These are phyloP conservation scores for Ceratotherium simum DNA, from an alignment of 2,113 vertebrate species.

Conservation along the genomic window DNA sequence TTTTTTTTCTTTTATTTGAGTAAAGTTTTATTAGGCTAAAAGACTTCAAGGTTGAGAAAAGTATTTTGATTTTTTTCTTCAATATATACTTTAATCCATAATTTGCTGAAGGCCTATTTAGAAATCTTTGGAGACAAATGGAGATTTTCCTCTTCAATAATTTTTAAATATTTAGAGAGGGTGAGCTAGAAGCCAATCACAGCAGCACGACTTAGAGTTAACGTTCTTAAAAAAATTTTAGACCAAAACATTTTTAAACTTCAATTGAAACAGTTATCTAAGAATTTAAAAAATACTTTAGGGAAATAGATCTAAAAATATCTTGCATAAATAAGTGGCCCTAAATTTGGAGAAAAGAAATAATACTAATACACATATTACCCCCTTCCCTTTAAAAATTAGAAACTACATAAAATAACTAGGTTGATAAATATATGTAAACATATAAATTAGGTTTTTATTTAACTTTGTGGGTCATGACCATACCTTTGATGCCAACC, in stretches of 20 bases:
- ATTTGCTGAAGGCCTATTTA: neutral
- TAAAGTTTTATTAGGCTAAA: conserved; percentile 21
- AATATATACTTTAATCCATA: conserved; percentile 36
- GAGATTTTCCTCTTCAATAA: neutral
- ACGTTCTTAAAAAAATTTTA: conserved; percentile 6
- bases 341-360: conserved; percentile 58
- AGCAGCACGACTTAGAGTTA: conserved; percentile 39
- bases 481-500: neutral
- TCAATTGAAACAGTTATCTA: neutral
- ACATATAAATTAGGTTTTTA: conserved; percentile 21
- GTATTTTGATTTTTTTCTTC: neutral
- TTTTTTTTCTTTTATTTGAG: conserved; percentile 12
- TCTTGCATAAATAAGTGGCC: conserved; percentile 45
- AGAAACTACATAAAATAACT: conserved; percentile 22
- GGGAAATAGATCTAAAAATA: conserved; percentile 8
- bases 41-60: neutral
- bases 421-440: conserved; percentile 35
- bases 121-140: neutral
- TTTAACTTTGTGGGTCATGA: neutral
- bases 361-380: conserved; percentile 15
- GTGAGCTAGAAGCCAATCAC: neutral
- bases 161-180: conserved; percentile 37
- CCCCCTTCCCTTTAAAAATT: conserved; percentile 22
- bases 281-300: conserved; percentile 36
- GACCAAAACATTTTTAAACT: neutral